Percentiles rank a stretch among this genome's conserved stretches.
phyloP scores from a whole-genome alignment of 2,113 vertebrate species.

The Thunnus thynnus region DNA sequence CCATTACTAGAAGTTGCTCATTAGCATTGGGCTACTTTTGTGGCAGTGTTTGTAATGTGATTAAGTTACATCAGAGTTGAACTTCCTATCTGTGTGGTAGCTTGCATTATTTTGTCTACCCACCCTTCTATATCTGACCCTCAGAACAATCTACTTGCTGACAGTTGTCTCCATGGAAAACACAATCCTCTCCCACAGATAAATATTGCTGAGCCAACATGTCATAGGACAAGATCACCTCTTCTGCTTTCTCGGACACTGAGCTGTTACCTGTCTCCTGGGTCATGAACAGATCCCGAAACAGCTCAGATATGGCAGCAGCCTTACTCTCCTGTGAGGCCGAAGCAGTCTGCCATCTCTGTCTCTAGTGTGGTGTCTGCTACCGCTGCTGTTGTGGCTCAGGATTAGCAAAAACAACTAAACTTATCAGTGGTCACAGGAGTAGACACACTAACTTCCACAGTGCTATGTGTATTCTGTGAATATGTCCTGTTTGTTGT shows the following conservation, averaged over 20 bases:
- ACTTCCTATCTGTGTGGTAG: background rate
- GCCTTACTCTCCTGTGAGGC: conserved; percentile 6
- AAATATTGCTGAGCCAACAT: conserved; percentile 16
- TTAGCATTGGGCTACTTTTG: background rate
- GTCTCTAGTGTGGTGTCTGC: background rate
- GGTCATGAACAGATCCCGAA: conserved; percentile 23
- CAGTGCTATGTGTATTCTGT: background rate
- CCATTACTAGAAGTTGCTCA: background rate
- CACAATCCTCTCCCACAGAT: background rate
- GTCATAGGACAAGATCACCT: conserved; percentile 12
- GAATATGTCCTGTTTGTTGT: background rate
- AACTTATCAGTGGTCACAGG: background rate
- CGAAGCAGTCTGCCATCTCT: conserved; percentile 30
- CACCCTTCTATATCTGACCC: background rate
- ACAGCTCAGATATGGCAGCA: conserved; percentile 9
- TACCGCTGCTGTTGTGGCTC: background rate
- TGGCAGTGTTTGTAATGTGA: background rate
- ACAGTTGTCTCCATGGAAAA: conserved; percentile 12
- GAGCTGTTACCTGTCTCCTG: conserved; percentile 9
- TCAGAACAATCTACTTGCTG: conserved; percentile 6
- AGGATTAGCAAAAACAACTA: background rate
- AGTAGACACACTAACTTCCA: background rate
- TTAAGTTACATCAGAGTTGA: background rate
- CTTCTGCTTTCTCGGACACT: background rate
- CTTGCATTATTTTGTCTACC: background rate